Conservation (phyloP, 2,888 invertebrate species). For the Augochlorella aurata region DNA sequence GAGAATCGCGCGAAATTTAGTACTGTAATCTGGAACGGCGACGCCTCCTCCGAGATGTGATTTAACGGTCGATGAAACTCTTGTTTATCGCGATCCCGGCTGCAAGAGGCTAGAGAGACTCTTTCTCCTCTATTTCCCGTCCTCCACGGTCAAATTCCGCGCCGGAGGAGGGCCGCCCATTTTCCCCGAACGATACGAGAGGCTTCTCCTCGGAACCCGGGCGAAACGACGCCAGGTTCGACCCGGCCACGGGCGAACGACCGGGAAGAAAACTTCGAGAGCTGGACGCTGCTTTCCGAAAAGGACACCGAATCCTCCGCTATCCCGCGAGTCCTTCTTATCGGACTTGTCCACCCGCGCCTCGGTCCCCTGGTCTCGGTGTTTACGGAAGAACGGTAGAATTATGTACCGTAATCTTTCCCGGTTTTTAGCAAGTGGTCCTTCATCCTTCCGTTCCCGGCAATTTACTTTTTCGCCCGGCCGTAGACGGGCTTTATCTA, state of each 20-base stretch:
- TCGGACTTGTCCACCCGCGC: slow-evolving; percentile 4
- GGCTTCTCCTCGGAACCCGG: too few relatives aligned
- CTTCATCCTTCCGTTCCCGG: not conserved
- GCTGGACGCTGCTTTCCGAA: too few relatives aligned
- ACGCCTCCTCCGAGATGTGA: slow-evolving; percentile 22
- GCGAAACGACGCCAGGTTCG: too few relatives aligned
- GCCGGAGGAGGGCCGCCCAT: slow-evolving; percentile 18
- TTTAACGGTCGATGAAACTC: slow-evolving; percentile 54
- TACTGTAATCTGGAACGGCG: slow-evolving; percentile 39
- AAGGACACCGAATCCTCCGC: too few relatives aligned
- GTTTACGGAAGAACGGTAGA: slow-evolving; percentile 20
- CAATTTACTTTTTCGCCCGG: slow-evolving; percentile 14
- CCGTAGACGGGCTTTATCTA: slow-evolving; percentile 10
- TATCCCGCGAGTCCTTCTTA: not conserved
- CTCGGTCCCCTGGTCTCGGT: not conserved
- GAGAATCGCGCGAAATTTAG: slow-evolving; percentile 52
- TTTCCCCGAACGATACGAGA: slow-evolving; percentile 4
- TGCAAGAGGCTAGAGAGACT: not conserved
- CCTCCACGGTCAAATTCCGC: slow-evolving; percentile 24
- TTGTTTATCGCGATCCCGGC: slow-evolving; percentile 41
- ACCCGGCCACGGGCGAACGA: not conserved
- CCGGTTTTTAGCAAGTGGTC: not conserved
- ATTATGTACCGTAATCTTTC: slow-evolving; percentile 22
- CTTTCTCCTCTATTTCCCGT: not conserved
- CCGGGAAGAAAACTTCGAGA: slow-evolving; percentile 18